A percentile compares a stretch with the other conserved stretches of the same genome.
Evolutionary conservation across 2,888 invertebrate genomes (phyloP).

Genomic region (Petrolisthes cinctipes): DNA sequence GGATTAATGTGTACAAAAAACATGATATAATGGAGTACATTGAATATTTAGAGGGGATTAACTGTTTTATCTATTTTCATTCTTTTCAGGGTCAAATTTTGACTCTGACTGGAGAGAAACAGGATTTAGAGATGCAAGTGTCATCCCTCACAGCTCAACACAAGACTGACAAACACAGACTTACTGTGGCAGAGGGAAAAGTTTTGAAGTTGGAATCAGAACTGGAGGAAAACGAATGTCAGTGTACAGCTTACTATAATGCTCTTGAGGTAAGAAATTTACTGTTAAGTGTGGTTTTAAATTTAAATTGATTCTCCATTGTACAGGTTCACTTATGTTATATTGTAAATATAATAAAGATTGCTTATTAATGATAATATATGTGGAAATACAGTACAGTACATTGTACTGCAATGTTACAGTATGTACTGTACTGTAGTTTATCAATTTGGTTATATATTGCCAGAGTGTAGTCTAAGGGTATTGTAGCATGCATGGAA

Average conservation of each 20-base stretch:
- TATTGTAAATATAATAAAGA: too few relatives aligned
- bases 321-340: not conserved
- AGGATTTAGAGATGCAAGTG: conserved; percentile 38
- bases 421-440: too few relatives aligned
- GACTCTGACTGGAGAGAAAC: conserved; percentile 48
- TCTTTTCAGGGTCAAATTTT: conserved; percentile 39
- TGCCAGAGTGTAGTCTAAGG: too few relatives aligned
- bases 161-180: conserved; percentile 23
- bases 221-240: conserved; percentile 59
- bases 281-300: not conserved
- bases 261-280: conserved; percentile 52
- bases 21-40: not conserved
- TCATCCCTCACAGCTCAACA: conserved; percentile 27
- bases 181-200: conserved; percentile 16
- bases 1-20: too few relatives aligned
- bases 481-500: too few relatives aligned
- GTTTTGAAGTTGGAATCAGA: conserved; percentile 20
- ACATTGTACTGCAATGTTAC: too few relatives aligned
- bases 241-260: conserved; percentile 58
- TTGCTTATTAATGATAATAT: too few relatives aligned
- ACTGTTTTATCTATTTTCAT: not conserved
- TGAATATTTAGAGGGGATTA: not conserved
- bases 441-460: too few relatives aligned
- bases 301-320: not conserved
- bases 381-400: too few relatives aligned